Conservation (phyloP, 2,888 invertebrate species). For the Isotomurus palustris region DNA sequence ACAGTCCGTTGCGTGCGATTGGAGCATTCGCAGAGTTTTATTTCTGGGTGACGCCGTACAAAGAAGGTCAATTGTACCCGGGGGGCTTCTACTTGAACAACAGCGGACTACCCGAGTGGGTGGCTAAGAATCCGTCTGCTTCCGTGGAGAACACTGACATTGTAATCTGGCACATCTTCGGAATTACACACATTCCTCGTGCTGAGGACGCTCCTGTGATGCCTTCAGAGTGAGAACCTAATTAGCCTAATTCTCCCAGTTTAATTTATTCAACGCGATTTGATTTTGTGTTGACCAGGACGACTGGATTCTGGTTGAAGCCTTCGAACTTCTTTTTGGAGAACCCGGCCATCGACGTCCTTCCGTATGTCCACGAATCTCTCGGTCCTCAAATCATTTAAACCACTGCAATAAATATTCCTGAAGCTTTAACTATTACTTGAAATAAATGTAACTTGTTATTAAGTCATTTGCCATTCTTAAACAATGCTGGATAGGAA, state of each 20-base stretch:
- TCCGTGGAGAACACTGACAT: conserved; percentile 25
- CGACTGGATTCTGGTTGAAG: conserved; percentile 2
- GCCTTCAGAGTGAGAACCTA: conserved; percentile 26
- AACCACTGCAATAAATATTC: no score
- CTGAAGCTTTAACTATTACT: no score
- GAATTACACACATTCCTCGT: conserved; percentile 27
- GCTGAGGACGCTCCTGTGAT: conserved; percentile 25
- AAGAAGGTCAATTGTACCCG: conserved; percentile 29
- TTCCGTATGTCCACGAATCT: no score
- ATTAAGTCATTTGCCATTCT: no score
- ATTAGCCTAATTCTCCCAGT: no score
- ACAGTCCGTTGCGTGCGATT: conserved; percentile 15
- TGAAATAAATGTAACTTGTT: no score
- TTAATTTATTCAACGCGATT: no score
- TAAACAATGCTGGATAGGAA: no score
- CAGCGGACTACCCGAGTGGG: conserved; percentile 31
- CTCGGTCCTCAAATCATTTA: no score
- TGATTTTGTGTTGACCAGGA: background rate
- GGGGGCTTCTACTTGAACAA: conserved; percentile 28
- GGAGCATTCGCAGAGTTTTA: conserved; percentile 21
- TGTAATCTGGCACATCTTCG: conserved; percentile 33
- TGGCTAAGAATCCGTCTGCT: conserved; percentile 9
- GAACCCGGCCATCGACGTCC: background rate
- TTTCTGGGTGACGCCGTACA: conserved; percentile 31
- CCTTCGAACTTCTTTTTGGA: background rate